These are phyloP conservation scores for Chionomys nivalis DNA, from an alignment of 2,113 vertebrate genomes.

Conservation along the genomic window DNA sequence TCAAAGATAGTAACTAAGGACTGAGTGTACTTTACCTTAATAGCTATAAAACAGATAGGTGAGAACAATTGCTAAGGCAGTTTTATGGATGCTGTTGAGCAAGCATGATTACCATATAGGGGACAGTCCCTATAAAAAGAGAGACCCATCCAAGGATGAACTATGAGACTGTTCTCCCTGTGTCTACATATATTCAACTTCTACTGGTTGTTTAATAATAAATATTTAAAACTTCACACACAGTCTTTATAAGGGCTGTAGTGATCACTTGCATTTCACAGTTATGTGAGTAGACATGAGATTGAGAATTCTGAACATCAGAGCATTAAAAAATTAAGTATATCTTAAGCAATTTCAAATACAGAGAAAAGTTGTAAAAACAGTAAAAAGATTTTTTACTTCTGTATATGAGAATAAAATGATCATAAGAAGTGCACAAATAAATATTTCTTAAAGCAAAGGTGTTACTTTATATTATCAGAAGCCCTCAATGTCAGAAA, in stretches of 20 bases:
- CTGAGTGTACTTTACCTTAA: background rate
- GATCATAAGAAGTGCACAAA: background rate
- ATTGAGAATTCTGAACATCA: background rate
- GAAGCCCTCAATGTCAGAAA: background rate
- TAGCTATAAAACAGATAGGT: background rate
- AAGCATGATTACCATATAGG: background rate
- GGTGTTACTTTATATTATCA: background rate
- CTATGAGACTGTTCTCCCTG: background rate
- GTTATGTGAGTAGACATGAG: background rate
- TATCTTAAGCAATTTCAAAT: conserved; percentile 26
- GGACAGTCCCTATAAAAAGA: background rate
- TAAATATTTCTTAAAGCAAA: background rate
- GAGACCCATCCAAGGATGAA: background rate
- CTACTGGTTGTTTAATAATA: background rate
- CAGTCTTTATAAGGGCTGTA: background rate
- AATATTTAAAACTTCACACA: conserved; percentile 3
- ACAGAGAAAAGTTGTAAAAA: background rate
- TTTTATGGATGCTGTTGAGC: background rate
- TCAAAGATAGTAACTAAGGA: background rate
- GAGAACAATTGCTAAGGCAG: background rate
- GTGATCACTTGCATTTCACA: background rate
- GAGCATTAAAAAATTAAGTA: background rate
- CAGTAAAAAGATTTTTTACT: background rate
- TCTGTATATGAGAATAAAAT: background rate
- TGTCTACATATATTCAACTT: background rate